A percentile compares a stretch with the other conserved stretches of the same genome.
Evolutionary conservation across 2,888 invertebrate genomes (phyloP).

Genomic region (Dolichomitus sp.): DNA sequence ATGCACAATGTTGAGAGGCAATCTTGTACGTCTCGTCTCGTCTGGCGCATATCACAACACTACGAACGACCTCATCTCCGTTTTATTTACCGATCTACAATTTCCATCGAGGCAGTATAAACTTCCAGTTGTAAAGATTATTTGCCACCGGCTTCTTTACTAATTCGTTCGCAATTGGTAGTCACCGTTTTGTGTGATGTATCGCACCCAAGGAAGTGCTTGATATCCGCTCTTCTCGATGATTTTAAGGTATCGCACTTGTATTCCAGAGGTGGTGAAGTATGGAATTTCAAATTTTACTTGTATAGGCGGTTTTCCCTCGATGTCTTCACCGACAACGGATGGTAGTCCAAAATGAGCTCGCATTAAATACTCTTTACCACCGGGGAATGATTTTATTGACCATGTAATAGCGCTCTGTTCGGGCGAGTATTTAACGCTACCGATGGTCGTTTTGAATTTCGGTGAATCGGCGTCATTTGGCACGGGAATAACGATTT

Average conservation of each 20-base stretch:
- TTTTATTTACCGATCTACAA: neutral
- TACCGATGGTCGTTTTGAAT: constrained; percentile 98
- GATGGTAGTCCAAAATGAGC: constrained; percentile 99
- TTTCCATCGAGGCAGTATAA: neutral
- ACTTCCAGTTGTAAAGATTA: neutral
- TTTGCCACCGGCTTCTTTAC: constrained; percentile 69
- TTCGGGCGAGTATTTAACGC: constrained; percentile 99
- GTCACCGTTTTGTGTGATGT: constrained; percentile 99
- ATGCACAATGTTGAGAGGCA: neutral
- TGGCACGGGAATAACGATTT: constrained; percentile 98
- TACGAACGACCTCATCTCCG: neutral
- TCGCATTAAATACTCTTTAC: constrained; percentile 99
- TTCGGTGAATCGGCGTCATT: constrained; percentile 99
- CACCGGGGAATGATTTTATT: constrained; percentile 98
- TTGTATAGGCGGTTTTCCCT: constrained; percentile 99
- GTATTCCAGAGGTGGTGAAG: constrained; percentile 99
- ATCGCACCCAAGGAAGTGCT: constrained; percentile 99
- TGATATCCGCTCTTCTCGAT: constrained; percentile 99
- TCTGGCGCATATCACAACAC: neutral
- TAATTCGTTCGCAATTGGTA: constrained; percentile 98
- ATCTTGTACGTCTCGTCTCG: neutral
- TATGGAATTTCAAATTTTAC: constrained; percentile 99
- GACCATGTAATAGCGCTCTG: constrained; percentile 99
- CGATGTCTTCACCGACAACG: constrained; percentile 96
- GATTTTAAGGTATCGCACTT: constrained; percentile 98